These are phyloP conservation scores for Gerris buenoi DNA, from an alignment of 1,140 invertebrate species.

Conservation along the genomic window DNA sequence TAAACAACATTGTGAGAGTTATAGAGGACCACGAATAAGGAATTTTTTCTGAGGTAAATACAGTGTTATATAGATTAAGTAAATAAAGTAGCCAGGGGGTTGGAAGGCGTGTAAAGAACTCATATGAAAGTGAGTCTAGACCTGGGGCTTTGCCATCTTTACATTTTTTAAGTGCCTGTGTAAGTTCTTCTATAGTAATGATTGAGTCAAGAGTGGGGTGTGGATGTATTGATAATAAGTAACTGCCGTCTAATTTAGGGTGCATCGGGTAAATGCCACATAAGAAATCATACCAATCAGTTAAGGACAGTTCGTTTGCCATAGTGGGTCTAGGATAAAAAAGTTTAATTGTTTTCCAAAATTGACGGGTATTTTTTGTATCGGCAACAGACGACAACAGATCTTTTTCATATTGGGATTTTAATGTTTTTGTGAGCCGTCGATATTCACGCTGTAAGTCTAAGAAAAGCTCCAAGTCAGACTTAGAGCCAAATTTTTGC, in stretches of 20 bases:
- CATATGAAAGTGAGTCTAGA: background rate
- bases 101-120: background rate
- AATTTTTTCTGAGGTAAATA: background rate
- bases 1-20: background rate
- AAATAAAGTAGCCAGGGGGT: background rate
- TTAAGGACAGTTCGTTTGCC: too few relatives aligned
- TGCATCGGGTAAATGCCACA: too few relatives aligned
- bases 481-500: too few relatives aligned
- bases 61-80: background rate
- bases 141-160: background rate
- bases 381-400: too few relatives aligned
- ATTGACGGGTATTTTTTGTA: too few relatives aligned
- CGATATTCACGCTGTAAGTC: too few relatives aligned
- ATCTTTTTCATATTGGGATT: too few relatives aligned
- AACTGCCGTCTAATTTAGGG: background rate
- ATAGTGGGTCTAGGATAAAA: too few relatives aligned
- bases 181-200: slow-evolving; percentile 3
- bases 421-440: too few relatives aligned
- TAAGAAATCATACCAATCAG: too few relatives aligned
- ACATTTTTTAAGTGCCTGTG: background rate
- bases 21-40: background rate
- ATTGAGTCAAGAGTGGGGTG: background rate
- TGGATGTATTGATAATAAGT: background rate
- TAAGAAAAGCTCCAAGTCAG: too few relatives aligned
- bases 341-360: too few relatives aligned